Evolutionary conservation across 2,888 invertebrate genomes (phyloP).

Genomic region (Apotomis turbidana): DNA sequence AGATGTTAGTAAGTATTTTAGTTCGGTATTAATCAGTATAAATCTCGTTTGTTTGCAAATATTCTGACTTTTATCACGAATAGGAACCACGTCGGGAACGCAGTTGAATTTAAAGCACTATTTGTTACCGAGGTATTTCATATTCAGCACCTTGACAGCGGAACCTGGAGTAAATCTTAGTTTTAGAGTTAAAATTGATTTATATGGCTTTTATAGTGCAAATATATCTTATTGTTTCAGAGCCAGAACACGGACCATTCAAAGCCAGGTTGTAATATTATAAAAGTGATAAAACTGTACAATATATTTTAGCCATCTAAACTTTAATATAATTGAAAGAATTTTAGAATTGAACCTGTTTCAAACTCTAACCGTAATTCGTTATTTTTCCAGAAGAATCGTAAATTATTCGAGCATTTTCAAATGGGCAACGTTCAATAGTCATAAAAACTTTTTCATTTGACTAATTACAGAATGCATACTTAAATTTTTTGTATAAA

Average conservation of each 20-base stretch:
- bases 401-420: too few relatives aligned
- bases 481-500: too few relatives aligned
- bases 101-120: conserved; percentile 16
- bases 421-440: too few relatives aligned
- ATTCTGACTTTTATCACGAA: conserved; percentile 31
- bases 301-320: too few relatives aligned
- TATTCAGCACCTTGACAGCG: not conserved
- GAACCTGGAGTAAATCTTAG: not conserved
- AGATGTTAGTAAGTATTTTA: not conserved
- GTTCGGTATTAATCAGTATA: conserved; percentile 9
- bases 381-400: too few relatives aligned
- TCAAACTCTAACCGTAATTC: too few relatives aligned
- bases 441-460: too few relatives aligned
- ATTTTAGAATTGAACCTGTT: too few relatives aligned
- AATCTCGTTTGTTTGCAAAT: conserved; percentile 38
- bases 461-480: too few relatives aligned
- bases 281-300: too few relatives aligned
- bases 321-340: too few relatives aligned
- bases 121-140: conserved; percentile 2
- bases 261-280: too few relatives aligned
- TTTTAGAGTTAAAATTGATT: not conserved
- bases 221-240: not conserved
- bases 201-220: conserved; percentile 1
- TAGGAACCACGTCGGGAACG: conserved; percentile 28
- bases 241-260: not conserved